phyloP scores from a whole-genome alignment of 2,888 invertebrate genomes.

The Teleogryllus oceanicus region DNA sequence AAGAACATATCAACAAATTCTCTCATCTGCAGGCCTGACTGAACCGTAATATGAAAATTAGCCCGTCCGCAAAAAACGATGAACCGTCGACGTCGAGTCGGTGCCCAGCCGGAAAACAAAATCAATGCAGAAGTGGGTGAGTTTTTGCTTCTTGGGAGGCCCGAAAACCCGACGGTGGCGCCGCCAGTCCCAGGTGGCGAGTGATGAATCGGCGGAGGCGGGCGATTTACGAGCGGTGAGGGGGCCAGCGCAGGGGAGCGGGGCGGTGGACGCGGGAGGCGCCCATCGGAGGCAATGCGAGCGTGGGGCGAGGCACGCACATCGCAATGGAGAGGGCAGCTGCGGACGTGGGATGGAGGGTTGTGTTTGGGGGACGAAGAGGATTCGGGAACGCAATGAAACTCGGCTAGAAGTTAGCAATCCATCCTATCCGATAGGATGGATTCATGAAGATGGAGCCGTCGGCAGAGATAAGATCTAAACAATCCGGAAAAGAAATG shows the following conservation, averaged over 20 bases:
- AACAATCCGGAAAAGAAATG: too few relatives aligned
- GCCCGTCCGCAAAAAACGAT: neutral
- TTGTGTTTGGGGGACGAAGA: too few relatives aligned
- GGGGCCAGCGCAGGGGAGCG: neutral
- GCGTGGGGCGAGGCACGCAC: neutral
- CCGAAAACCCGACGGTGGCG: slow-evolving; percentile 18
- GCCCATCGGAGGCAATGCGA: neutral
- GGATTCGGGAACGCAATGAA: too few relatives aligned
- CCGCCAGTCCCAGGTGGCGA: slow-evolving; percentile 18
- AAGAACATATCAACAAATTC: too few relatives aligned
- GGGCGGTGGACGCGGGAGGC: neutral
- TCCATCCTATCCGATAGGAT: too few relatives aligned
- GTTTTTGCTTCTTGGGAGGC: neutral
- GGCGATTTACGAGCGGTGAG: neutral
- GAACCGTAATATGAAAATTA: neutral
- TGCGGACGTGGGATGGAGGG: too few relatives aligned
- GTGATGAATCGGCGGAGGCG: neutral
- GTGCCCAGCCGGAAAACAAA: neutral
- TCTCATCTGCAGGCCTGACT: too few relatives aligned
- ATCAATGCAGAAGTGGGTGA: neutral
- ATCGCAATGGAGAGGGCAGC: too few relatives aligned
- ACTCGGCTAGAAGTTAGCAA: too few relatives aligned
- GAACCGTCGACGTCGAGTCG: neutral
- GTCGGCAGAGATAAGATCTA: too few relatives aligned
- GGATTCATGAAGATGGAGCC: too few relatives aligned